Evolutionary conservation across 2,888 invertebrate genomes (phyloP).

Genomic region (Apocheima hispidaria): DNA sequence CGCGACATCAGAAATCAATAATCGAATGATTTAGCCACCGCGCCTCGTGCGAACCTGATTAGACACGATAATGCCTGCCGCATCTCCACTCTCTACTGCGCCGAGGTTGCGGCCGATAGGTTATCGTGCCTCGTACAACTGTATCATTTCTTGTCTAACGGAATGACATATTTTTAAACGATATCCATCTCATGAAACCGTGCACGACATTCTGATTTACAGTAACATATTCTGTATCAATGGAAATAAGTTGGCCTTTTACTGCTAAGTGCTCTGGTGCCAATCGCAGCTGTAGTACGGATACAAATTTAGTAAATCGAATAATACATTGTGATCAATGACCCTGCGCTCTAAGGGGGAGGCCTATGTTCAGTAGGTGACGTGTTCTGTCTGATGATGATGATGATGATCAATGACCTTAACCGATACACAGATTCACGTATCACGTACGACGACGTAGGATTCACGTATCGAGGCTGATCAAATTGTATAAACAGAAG

Average conservation of each 20-base stretch:
- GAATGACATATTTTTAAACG: slow-evolving; percentile 77
- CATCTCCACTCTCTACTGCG: slow-evolving; percentile 70
- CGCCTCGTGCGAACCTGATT: slow-evolving; percentile 86
- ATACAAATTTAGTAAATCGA: slow-evolving; percentile 49
- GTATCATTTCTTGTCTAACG: slow-evolving; percentile 75
- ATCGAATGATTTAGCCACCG: slow-evolving; percentile 86
- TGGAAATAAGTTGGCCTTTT: slow-evolving; percentile 65
- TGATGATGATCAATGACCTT: too few species aligned
- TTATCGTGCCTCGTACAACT: slow-evolving; percentile 76
- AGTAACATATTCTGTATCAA: slow-evolving; percentile 70
- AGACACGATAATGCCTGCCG: slow-evolving; percentile 81
- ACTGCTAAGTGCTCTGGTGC: slow-evolving; percentile 54
- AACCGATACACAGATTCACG: too few species aligned
- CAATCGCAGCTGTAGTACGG: slow-evolving; percentile 23
- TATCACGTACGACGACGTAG: too few species aligned
- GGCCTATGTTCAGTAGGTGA: too few species aligned
- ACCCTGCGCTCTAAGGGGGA: too few species aligned
- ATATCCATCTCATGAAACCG: slow-evolving; percentile 74
- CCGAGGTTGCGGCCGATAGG: slow-evolving; percentile 72
- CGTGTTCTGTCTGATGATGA: too few species aligned
- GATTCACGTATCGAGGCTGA: slow-evolving; percentile 48
- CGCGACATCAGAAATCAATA: slow-evolving; percentile 86
- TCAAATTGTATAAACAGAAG: slow-evolving; percentile 48
- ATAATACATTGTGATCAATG: slow-evolving; percentile 51
- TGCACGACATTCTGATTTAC: slow-evolving; percentile 71